Percentiles rank a stretch among this genome's conserved stretches.
phyloP scores from a whole-genome alignment of 2,888 invertebrate genomes.

The Trichogramma dendrolimi region DNA sequence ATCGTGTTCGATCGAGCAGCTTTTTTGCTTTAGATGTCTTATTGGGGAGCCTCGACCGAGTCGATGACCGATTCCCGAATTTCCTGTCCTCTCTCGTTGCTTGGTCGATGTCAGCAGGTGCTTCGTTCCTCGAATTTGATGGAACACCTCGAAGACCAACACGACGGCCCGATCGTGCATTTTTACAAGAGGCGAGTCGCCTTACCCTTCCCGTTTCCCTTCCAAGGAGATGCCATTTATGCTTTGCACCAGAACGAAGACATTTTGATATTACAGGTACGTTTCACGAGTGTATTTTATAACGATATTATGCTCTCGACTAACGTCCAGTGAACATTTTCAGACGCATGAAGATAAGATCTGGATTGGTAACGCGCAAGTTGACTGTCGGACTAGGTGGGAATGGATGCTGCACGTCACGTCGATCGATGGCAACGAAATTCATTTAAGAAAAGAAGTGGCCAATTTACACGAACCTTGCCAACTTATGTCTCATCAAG shows the following conservation, averaged over 20 bases:
- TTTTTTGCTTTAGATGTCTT: slow-evolving; percentile 32
- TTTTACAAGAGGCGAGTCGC: slow-evolving; percentile 38
- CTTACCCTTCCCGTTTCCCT: slow-evolving; percentile 42
- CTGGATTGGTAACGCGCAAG: slow-evolving; percentile 35
- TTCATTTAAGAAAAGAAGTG: slow-evolving; percentile 38
- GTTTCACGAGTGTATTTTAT: background rate
- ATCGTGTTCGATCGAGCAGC: background rate
- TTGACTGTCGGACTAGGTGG: slow-evolving; percentile 32
- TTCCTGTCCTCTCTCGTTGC: slow-evolving; percentile 39
- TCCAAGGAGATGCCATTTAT: slow-evolving; percentile 38
- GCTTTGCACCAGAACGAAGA: slow-evolving; percentile 40
- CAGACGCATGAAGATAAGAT: slow-evolving; percentile 36
- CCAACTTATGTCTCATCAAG: slow-evolving; percentile 31
- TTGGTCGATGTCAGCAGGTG: slow-evolving; percentile 35
- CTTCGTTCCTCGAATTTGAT: slow-evolving; percentile 35
- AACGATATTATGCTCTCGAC: background rate
- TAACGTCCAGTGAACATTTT: slow-evolving; percentile 12
- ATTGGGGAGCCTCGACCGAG: slow-evolving; percentile 46
- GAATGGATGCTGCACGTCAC: slow-evolving; percentile 42
- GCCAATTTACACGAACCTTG: slow-evolving; percentile 36
- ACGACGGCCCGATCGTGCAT: slow-evolving; percentile 41
- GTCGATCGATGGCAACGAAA: slow-evolving; percentile 34
- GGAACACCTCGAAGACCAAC: slow-evolving; percentile 40
- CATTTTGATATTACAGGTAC: slow-evolving; percentile 43
- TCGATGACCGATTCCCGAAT: slow-evolving; percentile 36